Evolutionary conservation across 2,888 invertebrate species (phyloP).

Genomic region (Meiosimyza decipiens): DNA sequence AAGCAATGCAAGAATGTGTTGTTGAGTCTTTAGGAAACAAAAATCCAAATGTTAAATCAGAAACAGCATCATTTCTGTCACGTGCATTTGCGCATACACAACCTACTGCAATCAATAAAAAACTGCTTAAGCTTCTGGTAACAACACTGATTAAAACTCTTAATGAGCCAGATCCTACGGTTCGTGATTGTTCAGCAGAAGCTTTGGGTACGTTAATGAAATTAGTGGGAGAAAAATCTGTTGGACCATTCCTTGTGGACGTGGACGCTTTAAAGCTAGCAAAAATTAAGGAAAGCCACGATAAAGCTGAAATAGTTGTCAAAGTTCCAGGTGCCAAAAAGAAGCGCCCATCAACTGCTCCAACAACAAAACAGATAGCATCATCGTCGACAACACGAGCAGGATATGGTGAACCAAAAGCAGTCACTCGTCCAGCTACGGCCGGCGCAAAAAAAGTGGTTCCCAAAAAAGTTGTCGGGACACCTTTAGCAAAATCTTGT

Average conservation of each 20-base stretch:
- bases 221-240: slow-evolving; percentile 90
- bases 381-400: slow-evolving; percentile 54
- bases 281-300: slow-evolving; percentile 93
- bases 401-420: slow-evolving; percentile 58
- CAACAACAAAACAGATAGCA: slow-evolving; percentile 51
- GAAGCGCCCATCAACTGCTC: slow-evolving; percentile 63
- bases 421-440: slow-evolving; percentile 61
- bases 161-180: slow-evolving; percentile 80
- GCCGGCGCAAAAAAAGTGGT: slow-evolving; percentile 51
- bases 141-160: slow-evolving; percentile 78
- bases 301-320: slow-evolving; percentile 88
- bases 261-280: slow-evolving; percentile 91
- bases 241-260: slow-evolving; percentile 87
- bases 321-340: slow-evolving; percentile 76
- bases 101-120: slow-evolving; percentile 86
- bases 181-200: slow-evolving; percentile 92
- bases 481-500: slow-evolving; percentile 58
- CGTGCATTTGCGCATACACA: slow-evolving; percentile 85
- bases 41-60: slow-evolving; percentile 90
- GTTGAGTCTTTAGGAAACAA: slow-evolving; percentile 89
- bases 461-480: slow-evolving; percentile 47
- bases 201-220: slow-evolving; percentile 95
- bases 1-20: slow-evolving; percentile 86
- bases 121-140: slow-evolving; percentile 85
- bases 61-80: slow-evolving; percentile 85